These are phyloP conservation scores for Netelia inedita DNA, from an alignment of 2,888 invertebrate genomes.

Conservation along the genomic window DNA sequence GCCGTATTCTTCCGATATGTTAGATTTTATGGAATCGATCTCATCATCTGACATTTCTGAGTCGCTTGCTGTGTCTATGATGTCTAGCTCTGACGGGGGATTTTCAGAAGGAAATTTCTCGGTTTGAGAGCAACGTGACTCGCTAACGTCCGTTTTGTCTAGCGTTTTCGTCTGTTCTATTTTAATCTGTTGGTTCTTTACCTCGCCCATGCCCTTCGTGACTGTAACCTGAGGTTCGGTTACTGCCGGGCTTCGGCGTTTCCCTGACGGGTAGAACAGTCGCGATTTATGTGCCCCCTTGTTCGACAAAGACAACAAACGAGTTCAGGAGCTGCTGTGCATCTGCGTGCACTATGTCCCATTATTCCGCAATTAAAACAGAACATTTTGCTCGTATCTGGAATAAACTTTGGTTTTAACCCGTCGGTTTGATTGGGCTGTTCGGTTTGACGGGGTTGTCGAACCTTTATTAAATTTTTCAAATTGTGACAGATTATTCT, in stretches of 20 bases:
- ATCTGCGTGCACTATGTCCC: slow-evolving; percentile 40
- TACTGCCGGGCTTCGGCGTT: slow-evolving; percentile 54
- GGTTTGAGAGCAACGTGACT: too few species aligned
- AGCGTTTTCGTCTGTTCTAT: slow-evolving; percentile 20
- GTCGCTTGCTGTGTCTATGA: background rate
- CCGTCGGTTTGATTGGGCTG: background rate
- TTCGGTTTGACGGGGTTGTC: background rate
- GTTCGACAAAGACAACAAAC: slow-evolving; percentile 38
- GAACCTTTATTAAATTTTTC: slow-evolving; percentile 29
- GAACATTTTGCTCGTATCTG: slow-evolving; percentile 33
- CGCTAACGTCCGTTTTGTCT: slow-evolving; percentile 4
- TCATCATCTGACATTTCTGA: slow-evolving; percentile 21
- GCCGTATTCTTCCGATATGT: background rate
- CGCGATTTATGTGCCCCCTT: slow-evolving; percentile 42
- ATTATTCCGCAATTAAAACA: slow-evolving; percentile 55
- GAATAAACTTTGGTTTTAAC: background rate
- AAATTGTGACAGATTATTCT: slow-evolving; percentile 44
- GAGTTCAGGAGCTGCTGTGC: slow-evolving; percentile 5
- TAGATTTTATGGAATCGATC: background rate
- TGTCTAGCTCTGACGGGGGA: background rate
- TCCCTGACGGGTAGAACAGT: slow-evolving; percentile 52
- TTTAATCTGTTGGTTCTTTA: slow-evolving; percentile 1
- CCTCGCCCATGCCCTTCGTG: slow-evolving; percentile 43
- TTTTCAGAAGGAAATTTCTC: background rate
- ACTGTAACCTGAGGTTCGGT: slow-evolving; percentile 41